Evolutionary conservation across 1,140 invertebrate genomes (phyloP), one percentile per base, ranked within the genome.

Genomic region (Arion vulgaris): DNA sequence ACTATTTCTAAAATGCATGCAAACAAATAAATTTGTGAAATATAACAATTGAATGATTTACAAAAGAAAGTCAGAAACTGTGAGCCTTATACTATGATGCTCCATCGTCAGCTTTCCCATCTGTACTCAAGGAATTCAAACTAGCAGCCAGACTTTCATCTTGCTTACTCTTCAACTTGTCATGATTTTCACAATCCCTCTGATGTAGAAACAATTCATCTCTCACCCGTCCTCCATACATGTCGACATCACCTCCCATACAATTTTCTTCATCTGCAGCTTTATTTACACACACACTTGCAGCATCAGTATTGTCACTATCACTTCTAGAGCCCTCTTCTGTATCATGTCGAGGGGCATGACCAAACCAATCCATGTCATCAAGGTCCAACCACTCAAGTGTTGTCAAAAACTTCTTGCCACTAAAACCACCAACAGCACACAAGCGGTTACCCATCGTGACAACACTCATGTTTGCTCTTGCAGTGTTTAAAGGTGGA

Each of bases 391-490:
- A 74, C 74, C 88, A 96, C 93, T 97, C 96, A 74, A 96, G 95
- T n/a, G 95, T 96, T 87, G 96, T 95, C 36, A 97, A 92, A 92
- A 97, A 97, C 81, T 95, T 96, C 81, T 95, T 95, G 45, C 90
- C 89, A 80, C 98, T 97, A 92, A 98, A 98, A 17, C 97, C 97
- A 36, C 97, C 97, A 78, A 98, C 95, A 53, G 92, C 92, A 88
- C 95, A 96, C 26, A 96, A 91, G 9, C 95, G 88, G 1, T 94
- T 94, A 94, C 93, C 85, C 93, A 90, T 93, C 15, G 86, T 86
- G 17, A 87, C 96, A 80, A 98, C 97, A 41, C 97, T 97, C 69
- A 98, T 97, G 78, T 96, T 97, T 87, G 96, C 97, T 85, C 97
- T 94, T 53, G 96, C 94, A 13, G 96, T 96, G 53, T 95, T 95